These are phyloP conservation scores for Oithona nana DNA, from an alignment of 2,888 invertebrate species.

Conservation along the genomic window DNA sequence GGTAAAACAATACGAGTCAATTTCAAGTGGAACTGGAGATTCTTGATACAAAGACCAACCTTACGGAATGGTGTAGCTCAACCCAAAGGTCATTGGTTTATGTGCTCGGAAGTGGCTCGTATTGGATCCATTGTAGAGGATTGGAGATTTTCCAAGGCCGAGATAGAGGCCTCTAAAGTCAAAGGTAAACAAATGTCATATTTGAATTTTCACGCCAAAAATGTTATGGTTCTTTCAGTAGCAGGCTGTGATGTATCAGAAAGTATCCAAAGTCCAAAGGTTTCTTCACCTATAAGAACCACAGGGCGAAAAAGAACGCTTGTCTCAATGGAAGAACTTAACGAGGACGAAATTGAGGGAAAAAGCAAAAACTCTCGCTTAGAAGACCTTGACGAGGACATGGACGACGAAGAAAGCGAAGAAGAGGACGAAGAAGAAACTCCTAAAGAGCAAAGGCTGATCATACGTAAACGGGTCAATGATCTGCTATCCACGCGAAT, in stretches of 20 bases:
- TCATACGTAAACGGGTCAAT: neutral
- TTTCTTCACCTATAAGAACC: neutral
- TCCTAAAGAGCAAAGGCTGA: neutral
- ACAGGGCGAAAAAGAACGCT: neutral
- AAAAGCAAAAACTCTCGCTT: neutral
- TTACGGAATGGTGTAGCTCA: neutral
- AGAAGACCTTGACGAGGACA: neutral
- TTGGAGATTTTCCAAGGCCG: neutral
- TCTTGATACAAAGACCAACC: constrained; percentile 8
- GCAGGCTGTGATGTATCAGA: neutral
- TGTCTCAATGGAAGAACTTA: neutral
- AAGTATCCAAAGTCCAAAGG: neutral
- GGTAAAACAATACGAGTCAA: constrained; percentile 5
- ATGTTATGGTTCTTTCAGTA: too few relatives aligned
- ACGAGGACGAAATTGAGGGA: neutral
- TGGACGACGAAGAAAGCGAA: neutral
- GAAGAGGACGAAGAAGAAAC: neutral
- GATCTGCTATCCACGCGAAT: constrained; percentile 6
- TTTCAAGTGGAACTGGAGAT: constrained; percentile 2
- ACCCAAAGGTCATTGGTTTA: constrained; percentile 12
- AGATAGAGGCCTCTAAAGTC: neutral
- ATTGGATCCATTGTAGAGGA: neutral
- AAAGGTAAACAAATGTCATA: too few relatives aligned
- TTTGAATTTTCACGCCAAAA: too few relatives aligned
- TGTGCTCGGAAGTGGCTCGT: neutral